Base-by-base conservation (phyloP, 2,113 vertebrate genomes). In the Protomyctophum bolini region DNA sequence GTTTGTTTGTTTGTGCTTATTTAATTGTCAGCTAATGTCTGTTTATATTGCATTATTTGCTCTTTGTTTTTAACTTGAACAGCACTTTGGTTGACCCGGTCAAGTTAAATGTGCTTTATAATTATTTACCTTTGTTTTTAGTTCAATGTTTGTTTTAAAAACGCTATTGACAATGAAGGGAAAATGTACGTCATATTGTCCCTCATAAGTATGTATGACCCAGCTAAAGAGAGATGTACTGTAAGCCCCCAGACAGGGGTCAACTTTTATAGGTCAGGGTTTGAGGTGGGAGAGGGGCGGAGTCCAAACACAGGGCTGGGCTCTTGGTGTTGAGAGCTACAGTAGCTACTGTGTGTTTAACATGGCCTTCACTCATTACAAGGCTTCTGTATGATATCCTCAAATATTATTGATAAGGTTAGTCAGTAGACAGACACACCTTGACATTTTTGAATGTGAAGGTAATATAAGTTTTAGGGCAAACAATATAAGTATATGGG, bases 291-390 rank as follows among this genome's bases (percentile, higher is more conserved):
- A 10, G 47, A 12, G 59, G 10, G 33, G 33, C 33, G 33, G 33
- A 41, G 33, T 41, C 33, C 33, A 41, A 41, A 41, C 33, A 41
- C 33, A 41, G 33, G 33, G 33, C 33, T 41, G 33, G 33, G 33
- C 33, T 6, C 33, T 41, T 41, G 33, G 33, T 41, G 33, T 41
- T 41, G 33, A 41, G 33, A 15, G 8, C 46, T n/a, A 48, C 45
- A 47, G 45, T 6, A 12, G 14, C 65, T 46, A n/a, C 51, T 48
- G 66, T 60, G 63, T 65, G 64, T 66, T 68, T 47, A 51, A 74
- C 56, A 61, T 21, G 54, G 59, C 55, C 60, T 46, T 54, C 10
- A 72, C 60, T 52, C 0, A 65, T 73, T 47, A 61, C 55, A 68
- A 56, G 72, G 7, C n/a, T 7, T 56, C n/a, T 56, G 33, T 50